Evolutionary conservation across 2,888 invertebrate genomes (phyloP), one percentile per base, ranked within the genome.

Genomic region (Celastrina argiolus): DNA sequence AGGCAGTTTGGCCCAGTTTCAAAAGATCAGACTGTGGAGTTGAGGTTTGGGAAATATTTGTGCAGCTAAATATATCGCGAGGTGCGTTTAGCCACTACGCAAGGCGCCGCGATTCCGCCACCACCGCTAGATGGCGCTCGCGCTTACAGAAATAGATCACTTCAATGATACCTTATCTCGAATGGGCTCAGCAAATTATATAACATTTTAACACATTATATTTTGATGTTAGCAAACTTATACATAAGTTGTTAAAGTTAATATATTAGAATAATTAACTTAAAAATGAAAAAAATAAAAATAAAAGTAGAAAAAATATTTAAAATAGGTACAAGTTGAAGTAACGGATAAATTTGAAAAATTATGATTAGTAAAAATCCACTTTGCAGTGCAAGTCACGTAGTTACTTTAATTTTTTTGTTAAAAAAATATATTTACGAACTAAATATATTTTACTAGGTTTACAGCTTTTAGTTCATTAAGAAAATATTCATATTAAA

Each of bases 1-100:
- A 84, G 81, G 79, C 84, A 85, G 83, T 88, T 90, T 91, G 90
- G 90, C 90, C 90, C 90, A 90, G 88, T 85, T 91, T 91, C 90
- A 91, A 91, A 87, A 86, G 85, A 34, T 85, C 85, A 84, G 88
- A 85, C 81, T 84, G 84, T 84, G 84, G 87, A 84, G 86, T 87
- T 83, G 82, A 83, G 82, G 84, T 88, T 87, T 85, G 81, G 81
- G 86, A 87, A 88, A 89, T 87, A 87, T 84, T 88, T 88, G 87
- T 83, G 88, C 81, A 79, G 81, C 90, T 90, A 90, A 88, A 87
- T 86, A 85, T 88, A 89, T 75, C 83, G 70, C 74, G 73, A 74
- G 73, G 69, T 69, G 77, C 72, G 74, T 65, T 42, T 71, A 72
- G 68, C 71, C 75, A 66, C 76, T 70, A 71, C 68, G 70, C 70